Evolutionary conservation across 1,140 invertebrate genomes (phyloP).

Genomic region (Leptonema lineaticorne): DNA sequence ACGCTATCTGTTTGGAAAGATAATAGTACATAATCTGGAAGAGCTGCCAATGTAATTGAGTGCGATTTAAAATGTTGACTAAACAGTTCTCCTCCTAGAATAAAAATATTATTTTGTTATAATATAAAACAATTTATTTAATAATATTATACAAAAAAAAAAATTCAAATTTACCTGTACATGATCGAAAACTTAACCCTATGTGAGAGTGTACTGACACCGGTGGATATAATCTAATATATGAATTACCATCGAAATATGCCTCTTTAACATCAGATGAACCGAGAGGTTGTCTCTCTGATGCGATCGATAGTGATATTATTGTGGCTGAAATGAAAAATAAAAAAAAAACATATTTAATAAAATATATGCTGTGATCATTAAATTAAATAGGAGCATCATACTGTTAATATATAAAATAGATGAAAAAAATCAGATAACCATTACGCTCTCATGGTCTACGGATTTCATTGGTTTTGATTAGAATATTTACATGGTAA

Average conservation of each 20-base stretch:
- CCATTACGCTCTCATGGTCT: neutral
- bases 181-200: slow-evolving; percentile 78
- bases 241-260: slow-evolving; percentile 78
- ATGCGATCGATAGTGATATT: slow-evolving; percentile 8
- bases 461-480: neutral
- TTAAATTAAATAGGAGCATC: neutral
- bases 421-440: neutral
- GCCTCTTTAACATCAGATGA: slow-evolving; percentile 68
- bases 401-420: neutral
- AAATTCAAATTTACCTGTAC: slow-evolving; percentile 63
- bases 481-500: neutral
- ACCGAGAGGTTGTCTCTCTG: slow-evolving; percentile 27
- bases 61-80: slow-evolving; percentile 67
- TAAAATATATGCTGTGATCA: neutral
- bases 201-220: slow-evolving; percentile 74
- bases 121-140: neutral
- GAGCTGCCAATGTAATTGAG: slow-evolving; percentile 65
- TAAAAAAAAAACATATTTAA: neutral
- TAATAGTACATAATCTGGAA: slow-evolving; percentile 68
- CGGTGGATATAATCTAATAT: slow-evolving; percentile 66
- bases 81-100: slow-evolving; percentile 68
- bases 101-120: neutral
- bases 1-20: slow-evolving; percentile 62
- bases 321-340: slow-evolving; percentile 14
- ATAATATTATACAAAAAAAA: neutral